Percentiles rank a stretch among this genome's conserved stretches.
Conservation (phyloP, 2,888 invertebrate genomes). For the Podotricha telesiphe region DNA sequence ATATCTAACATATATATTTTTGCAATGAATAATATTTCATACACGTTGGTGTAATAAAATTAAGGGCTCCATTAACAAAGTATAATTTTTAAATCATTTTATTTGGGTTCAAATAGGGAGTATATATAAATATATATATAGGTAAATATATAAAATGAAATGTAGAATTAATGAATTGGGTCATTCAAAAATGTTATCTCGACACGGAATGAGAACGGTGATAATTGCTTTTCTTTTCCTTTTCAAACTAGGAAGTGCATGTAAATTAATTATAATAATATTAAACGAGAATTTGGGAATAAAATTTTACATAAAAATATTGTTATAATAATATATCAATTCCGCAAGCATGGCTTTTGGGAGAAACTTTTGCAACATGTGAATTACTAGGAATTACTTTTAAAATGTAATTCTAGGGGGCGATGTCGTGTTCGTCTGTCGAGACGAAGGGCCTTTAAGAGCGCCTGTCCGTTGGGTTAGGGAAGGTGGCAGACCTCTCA, state of each 20-base stretch:
- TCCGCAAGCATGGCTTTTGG: constrained; percentile 25
- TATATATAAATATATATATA: not conserved
- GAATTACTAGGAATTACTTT: not conserved
- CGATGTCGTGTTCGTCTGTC: constrained; percentile 96
- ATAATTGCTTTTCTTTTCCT: not conserved
- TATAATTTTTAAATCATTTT: not conserved
- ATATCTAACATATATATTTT: not conserved
- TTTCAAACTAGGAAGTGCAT: not conserved
- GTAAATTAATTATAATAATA: constrained; percentile 4
- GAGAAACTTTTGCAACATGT: not conserved
- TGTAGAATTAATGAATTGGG: not conserved
- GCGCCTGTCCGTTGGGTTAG: constrained; percentile 90
- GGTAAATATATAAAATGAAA: not conserved
- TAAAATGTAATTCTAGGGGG: constrained; percentile 84
- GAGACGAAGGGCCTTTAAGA: constrained; percentile 92
- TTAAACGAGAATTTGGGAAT: not conserved
- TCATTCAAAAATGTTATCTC: not conserved
- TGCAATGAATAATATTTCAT: not conserved
- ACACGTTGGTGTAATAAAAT: not conserved
- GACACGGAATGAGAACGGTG: not conserved
- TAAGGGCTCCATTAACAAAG: not conserved
- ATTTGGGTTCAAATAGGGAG: not conserved
- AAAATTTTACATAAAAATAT: not conserved
- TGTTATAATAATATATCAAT: not conserved
- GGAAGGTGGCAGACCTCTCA: constrained; percentile 88